Percentiles rank a stretch among this genome's conserved stretches.
These are phyloP conservation scores for Brevimyrus niger DNA, from an alignment of 2,113 vertebrate species.

Conservation along the genomic window DNA sequence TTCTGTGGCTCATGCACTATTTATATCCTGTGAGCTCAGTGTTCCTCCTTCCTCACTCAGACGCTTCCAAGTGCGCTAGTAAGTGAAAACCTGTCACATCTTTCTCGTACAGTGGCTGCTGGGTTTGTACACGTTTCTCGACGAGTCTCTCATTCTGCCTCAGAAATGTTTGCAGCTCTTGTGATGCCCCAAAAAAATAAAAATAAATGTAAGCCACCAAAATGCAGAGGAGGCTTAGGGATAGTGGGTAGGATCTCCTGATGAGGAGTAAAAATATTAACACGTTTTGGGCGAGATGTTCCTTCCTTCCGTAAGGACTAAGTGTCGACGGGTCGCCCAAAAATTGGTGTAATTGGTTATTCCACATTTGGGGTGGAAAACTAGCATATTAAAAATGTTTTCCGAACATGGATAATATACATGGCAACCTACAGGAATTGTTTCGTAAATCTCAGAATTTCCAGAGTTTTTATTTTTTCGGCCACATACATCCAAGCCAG, in stretches of 20 bases:
- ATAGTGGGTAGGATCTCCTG: neutral
- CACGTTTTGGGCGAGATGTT: neutral
- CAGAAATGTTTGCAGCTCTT: neutral
- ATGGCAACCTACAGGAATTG: neutral
- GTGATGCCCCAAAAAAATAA: neutral
- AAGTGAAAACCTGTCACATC: too few relatives aligned
- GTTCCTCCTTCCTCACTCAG: neutral
- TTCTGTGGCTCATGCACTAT: neutral
- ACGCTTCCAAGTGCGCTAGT: neutral
- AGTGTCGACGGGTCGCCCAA: neutral
- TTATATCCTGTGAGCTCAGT: neutral
- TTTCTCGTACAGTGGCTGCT: neutral
- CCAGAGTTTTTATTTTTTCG: neutral
- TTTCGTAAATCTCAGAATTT: neutral
- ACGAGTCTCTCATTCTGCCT: neutral
- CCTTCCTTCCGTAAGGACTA: neutral
- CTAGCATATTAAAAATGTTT: neutral
- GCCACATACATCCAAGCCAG: neutral
- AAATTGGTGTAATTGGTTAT: neutral
- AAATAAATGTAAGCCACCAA: neutral
- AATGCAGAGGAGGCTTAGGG: neutral
- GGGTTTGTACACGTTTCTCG: neutral
- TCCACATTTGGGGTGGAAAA: neutral
- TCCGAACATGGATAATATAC: neutral
- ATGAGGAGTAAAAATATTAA: neutral